These are phyloP conservation scores for Eledona agricola DNA, from an alignment of 2,888 invertebrate genomes.

Conservation along the genomic window DNA sequence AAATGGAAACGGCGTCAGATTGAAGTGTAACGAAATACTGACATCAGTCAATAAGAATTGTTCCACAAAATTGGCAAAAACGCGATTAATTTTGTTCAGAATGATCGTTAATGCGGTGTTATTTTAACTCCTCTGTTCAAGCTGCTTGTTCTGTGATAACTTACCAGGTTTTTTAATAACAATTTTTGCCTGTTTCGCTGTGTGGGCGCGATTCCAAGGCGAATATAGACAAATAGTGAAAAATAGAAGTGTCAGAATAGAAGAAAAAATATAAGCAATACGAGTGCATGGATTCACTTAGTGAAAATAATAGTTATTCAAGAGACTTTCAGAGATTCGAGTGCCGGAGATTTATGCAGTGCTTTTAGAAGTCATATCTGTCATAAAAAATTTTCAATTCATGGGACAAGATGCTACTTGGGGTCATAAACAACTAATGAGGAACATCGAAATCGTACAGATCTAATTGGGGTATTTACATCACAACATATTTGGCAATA, in stretches of 20 bases:
- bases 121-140: conserved; percentile 59
- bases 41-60: conserved; percentile 50
- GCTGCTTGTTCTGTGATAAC: conserved; percentile 64
- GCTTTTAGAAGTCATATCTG: conserved; percentile 51
- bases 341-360: conserved; percentile 61
- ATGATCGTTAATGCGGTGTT: conserved; percentile 51
- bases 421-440: conserved; percentile 45
- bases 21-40: conserved; percentile 1
- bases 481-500: conserved; percentile 48
- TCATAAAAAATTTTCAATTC: conserved; percentile 41
- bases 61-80: conserved; percentile 49
- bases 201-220: conserved; percentile 64
- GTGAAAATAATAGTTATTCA: conserved; percentile 23
- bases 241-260: conserved; percentile 66
- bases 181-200: conserved; percentile 65
- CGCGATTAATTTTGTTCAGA: conserved; percentile 39
- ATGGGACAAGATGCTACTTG: conserved; percentile 59
- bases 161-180: conserved; percentile 65
- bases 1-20: conserved; percentile 14
- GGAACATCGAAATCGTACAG: conserved; percentile 12
- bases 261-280: conserved; percentile 63
- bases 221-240: conserved; percentile 65
- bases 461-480: conserved; percentile 32
- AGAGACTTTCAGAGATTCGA: conserved; percentile 26
- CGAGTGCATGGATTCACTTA: conserved; percentile 59